phyloP scores from a whole-genome alignment of 2,888 invertebrate species.

The Mesorhabditis sp. region DNA sequence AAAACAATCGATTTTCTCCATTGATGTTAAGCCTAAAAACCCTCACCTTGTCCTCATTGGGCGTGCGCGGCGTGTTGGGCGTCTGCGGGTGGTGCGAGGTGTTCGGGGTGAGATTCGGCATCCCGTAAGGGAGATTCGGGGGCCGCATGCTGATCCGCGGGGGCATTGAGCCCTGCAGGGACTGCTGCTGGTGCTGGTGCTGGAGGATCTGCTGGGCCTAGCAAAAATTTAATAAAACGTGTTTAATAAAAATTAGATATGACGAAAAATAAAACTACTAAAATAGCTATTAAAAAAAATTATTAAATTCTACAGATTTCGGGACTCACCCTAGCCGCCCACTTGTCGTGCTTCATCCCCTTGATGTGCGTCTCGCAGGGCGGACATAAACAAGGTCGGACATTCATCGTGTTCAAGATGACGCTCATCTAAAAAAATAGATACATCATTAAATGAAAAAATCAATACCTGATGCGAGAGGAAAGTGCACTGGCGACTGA shows the following conservation, averaged over 20 bases:
- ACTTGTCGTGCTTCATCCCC: not conserved
- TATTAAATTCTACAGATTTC: not conserved
- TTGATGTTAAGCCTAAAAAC: not conserved
- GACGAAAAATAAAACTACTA: not conserved
- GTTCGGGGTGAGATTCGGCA: not conserved
- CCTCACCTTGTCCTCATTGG: not conserved
- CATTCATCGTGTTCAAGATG: not conserved
- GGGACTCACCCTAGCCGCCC: no score
- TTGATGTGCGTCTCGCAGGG: not conserved
- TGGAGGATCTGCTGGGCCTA: not conserved
- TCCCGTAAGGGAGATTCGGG: not conserved
- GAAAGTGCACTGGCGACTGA: not conserved
- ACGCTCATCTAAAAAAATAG: not conserved
- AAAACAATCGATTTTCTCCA: no score
- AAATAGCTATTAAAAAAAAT: not conserved
- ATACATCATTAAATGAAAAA: not conserved
- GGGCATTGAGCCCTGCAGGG: not conserved
- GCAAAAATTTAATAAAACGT: not conserved
- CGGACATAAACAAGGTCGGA: not conserved
- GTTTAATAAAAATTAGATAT: not conserved
- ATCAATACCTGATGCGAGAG: not conserved
- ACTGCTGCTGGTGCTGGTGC: not conserved
- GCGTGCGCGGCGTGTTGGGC: not conserved
- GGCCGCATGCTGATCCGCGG: not conserved
- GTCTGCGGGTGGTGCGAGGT: not conserved